Conservation (phyloP, 2,888 invertebrate species). For the Agrochola litura region DNA sequence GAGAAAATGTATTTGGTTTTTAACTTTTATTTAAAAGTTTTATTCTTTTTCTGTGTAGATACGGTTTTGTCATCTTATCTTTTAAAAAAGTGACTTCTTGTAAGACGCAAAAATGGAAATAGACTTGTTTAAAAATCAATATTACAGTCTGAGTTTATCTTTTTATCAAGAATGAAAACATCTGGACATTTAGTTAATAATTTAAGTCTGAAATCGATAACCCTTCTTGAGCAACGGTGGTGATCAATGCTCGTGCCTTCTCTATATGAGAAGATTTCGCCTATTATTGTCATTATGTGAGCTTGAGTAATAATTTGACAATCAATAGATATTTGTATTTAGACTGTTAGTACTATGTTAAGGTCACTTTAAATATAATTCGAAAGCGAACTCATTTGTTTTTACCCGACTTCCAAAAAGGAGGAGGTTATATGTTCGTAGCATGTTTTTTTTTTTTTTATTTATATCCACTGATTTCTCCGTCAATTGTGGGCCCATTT, state of each 20-base stretch:
- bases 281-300: background rate
- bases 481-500: too few relatives aligned
- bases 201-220: too few relatives aligned
- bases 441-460: too few relatives aligned
- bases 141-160: too few relatives aligned
- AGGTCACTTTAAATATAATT: background rate
- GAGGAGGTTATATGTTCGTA: too few relatives aligned
- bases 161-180: too few relatives aligned
- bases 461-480: too few relatives aligned
- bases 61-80: background rate
- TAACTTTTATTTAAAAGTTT: slow-evolving; percentile 18
- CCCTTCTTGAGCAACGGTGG: too few relatives aligned
- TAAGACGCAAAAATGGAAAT: background rate
- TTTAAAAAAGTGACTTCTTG: background rate
- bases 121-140: background rate
- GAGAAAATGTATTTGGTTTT: slow-evolving; percentile 29
- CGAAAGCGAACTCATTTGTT: background rate
- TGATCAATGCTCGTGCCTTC: too few relatives aligned
- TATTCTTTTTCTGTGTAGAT: background rate
- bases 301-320: background rate
- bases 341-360: background rate
- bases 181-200: too few relatives aligned
- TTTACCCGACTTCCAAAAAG: too few relatives aligned
- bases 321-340: background rate
- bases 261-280: too few relatives aligned